phyloP scores from a whole-genome alignment of 2,888 invertebrate species.

The Eulithis prunata region DNA sequence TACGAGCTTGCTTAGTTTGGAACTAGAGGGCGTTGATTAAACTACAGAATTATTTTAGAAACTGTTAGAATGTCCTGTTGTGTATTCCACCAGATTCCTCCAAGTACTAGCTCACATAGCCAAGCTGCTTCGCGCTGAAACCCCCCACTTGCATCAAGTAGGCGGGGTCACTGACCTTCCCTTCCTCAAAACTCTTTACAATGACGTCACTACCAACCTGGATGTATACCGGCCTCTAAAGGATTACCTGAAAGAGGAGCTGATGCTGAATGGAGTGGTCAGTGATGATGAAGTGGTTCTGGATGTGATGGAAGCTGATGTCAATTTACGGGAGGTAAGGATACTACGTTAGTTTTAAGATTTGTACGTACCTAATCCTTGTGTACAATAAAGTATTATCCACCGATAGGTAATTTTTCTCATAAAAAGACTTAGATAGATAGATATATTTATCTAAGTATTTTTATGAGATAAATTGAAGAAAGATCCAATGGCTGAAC shows the following conservation, averaged over 20 bases:
- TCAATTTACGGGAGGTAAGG: conserved; percentile 67
- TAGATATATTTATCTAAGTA: too few species aligned
- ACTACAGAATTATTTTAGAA: too few species aligned
- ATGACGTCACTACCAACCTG: conserved; percentile 61
- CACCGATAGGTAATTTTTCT: too few species aligned
- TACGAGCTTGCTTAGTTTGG: too few species aligned
- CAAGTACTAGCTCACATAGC: conserved; percentile 61
- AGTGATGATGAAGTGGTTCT: conserved; percentile 44
- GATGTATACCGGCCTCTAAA: conserved; percentile 54
- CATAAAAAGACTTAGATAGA: too few species aligned
- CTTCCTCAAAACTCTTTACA: conserved; percentile 56
- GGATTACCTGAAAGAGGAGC: conserved; percentile 47
- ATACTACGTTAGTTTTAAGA: not conserved
- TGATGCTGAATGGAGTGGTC: conserved; percentile 47
- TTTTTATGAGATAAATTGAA: too few species aligned
- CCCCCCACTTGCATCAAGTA: conserved; percentile 68
- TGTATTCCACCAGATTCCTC: conserved; percentile 51
- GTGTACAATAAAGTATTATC: too few species aligned
- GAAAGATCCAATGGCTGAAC: too few species aligned
- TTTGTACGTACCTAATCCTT: too few species aligned
- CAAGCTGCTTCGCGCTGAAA: conserved; percentile 60
- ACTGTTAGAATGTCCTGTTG: not conserved
- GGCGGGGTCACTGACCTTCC: conserved; percentile 59
- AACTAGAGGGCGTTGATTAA: too few species aligned
- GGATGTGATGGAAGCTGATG: conserved; percentile 52